phyloP scores from a whole-genome alignment of 2,888 invertebrate species.

The Pyrgus malvae region DNA sequence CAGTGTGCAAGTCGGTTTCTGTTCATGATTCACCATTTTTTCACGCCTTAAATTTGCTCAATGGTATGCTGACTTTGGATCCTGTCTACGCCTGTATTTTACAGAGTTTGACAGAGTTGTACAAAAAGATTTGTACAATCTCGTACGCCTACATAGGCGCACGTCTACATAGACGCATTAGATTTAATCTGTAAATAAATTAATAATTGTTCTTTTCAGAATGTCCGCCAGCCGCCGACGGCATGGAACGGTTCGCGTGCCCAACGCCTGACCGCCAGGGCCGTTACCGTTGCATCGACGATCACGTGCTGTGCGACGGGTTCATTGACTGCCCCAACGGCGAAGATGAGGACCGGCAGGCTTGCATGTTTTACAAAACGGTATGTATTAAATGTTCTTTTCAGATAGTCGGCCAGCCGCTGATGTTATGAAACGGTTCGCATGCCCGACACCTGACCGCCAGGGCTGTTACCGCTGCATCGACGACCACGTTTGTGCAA shows the following conservation, averaged over 20 bases:
- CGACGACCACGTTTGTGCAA: slow-evolving; percentile 97
- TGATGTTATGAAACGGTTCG: slow-evolving; percentile 97
- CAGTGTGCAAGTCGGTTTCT: too few species aligned
- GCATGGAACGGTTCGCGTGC: slow-evolving; percentile 97
- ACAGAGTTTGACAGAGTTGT: too few species aligned
- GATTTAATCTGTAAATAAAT: too few species aligned
- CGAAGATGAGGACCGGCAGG: slow-evolving; percentile 95
- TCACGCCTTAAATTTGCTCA: too few species aligned
- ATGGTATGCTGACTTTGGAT: too few species aligned
- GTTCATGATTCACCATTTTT: too few species aligned
- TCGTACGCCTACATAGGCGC: too few species aligned
- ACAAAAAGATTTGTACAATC: too few species aligned
- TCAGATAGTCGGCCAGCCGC: slow-evolving; percentile 95
- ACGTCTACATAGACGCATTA: too few species aligned
- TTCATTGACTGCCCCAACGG: slow-evolving; percentile 96
- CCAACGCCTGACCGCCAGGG: slow-evolving; percentile 95
- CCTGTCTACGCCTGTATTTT: too few species aligned
- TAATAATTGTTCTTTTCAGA: slow-evolving; percentile 79
- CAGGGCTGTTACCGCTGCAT: slow-evolving; percentile 97
- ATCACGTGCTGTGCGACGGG: slow-evolving; percentile 96
- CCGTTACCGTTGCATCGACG: slow-evolving; percentile 96
- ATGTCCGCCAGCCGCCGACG: slow-evolving; percentile 95
- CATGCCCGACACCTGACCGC: slow-evolving; percentile 94
- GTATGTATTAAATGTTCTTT: slow-evolving; percentile 83
- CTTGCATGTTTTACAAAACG: slow-evolving; percentile 98